Base-by-base conservation (phyloP, 2,888 invertebrate species). In the Schizotus pectinicornis region DNA sequence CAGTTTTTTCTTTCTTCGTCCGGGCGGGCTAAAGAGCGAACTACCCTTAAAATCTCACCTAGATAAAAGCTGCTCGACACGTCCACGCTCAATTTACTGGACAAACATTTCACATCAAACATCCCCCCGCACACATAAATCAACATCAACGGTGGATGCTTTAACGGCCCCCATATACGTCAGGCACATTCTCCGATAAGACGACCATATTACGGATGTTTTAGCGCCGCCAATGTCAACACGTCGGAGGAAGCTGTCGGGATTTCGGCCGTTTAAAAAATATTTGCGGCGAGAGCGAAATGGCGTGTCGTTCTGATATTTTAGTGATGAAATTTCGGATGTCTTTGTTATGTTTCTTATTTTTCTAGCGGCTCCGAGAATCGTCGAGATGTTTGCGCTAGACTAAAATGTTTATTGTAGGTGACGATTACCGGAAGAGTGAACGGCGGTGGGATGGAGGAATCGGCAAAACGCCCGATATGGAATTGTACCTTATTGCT, bases 221-320 rank as follows among this genome's bases (percentile, higher is more conserved):
- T 53, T 53, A 53, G 36, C 43, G 31, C 8, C 41, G 36, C 34
- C 33, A 49, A 39, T 49, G 56, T 56, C 56, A 56, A 56, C 56
- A 55, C 36, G 13, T 43, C 41, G 37, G 11, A 8, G 13, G 30
- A 49, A 32, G 8, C 14, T 41, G 7, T 30, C 1, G 2, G 8
- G 30, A 22, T 9, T n/a, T 7, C 5, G 13, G 6, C 33, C 34
- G 12, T 37, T 47, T 22, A n/a, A 14, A 36, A 47, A 47, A 47
- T 36, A 30, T 47, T 47, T 47, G 22, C 22, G 22, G 22, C 22
- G 22, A 22, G 22, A 22, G 22, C 22, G 22, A 22, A 22, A 22
- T 22, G 22, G 22, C 22, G 22, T 22, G 22, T 22, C 22, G 22
- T 22, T 22, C 22, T 22, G 22, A 22, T 22, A 22, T 22, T 22